phyloP scores from a whole-genome alignment of 2,888 invertebrate genomes.

The Sinohyriopsis cumingii region DNA sequence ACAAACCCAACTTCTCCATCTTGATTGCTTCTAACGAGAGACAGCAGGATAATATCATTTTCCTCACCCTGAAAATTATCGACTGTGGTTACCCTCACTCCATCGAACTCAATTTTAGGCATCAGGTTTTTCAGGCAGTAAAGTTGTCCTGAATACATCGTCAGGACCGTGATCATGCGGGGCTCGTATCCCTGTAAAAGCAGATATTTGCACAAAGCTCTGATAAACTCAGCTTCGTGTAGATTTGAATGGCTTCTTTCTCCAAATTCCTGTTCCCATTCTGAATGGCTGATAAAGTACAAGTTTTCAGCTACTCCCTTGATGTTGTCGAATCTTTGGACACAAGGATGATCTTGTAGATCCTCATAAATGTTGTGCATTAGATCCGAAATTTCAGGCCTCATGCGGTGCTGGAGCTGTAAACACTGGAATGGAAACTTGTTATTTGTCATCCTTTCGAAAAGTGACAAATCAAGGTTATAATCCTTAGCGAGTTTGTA shows the following conservation, averaged over 20 bases:
- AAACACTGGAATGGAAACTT: constrained; percentile 77
- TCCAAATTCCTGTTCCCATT: constrained; percentile 52
- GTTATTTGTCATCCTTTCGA: constrained; percentile 85
- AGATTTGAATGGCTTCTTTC: constrained; percentile 59
- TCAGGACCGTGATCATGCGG: constrained; percentile 61
- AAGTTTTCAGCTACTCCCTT: constrained; percentile 55
- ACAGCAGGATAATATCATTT: constrained; percentile 70
- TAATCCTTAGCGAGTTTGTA: constrained; percentile 80
- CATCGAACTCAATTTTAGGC: constrained; percentile 50
- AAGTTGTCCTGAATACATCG: constrained; percentile 64
- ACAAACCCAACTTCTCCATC: constrained; percentile 65
- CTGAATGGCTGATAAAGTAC: constrained; percentile 60
- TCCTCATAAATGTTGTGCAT: constrained; percentile 50
- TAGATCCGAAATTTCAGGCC: constrained; percentile 66
- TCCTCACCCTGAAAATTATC: constrained; percentile 71
- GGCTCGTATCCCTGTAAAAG: constrained; percentile 61
- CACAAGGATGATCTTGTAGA: constrained; percentile 51
- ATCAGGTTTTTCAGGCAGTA: constrained; percentile 48
- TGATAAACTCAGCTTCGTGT: constrained; percentile 60
- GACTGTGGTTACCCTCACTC: constrained; percentile 59
- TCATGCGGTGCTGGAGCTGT: constrained; percentile 76
- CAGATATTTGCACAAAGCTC: constrained; percentile 55
- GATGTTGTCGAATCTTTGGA: constrained; percentile 43
- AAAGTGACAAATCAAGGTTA: constrained; percentile 84
- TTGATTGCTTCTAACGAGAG: constrained; percentile 68